phyloP scores from a whole-genome alignment of 2,113 vertebrate species.

The Perca schrenkii region DNA sequence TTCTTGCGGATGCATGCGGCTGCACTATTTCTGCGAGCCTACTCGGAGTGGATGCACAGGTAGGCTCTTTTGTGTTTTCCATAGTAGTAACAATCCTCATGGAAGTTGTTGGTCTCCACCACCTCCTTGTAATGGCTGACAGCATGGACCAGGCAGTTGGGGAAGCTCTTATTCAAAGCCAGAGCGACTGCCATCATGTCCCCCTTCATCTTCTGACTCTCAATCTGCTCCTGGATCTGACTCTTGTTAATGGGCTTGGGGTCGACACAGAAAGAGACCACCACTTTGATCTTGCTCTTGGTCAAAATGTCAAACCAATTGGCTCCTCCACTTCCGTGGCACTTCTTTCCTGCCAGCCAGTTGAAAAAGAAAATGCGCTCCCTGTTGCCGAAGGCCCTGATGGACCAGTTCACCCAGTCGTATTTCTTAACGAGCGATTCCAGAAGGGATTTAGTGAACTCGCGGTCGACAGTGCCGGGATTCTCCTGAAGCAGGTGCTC shows the following conservation, averaged over 20 bases:
- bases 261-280: constrained; percentile 81
- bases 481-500: constrained; percentile 72
- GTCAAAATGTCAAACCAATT: constrained; percentile 85
- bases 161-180: constrained; percentile 72
- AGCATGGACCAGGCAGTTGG: constrained; percentile 83
- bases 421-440: constrained; percentile 81
- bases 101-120: constrained; percentile 85
- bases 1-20: not conserved
- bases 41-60: constrained; percentile 83
- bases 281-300: constrained; percentile 81
- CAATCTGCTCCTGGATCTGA: constrained; percentile 80
- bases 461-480: constrained; percentile 50
- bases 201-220: constrained; percentile 78
- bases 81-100: constrained; percentile 82
- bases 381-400: constrained; percentile 77
- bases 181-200: constrained; percentile 83
- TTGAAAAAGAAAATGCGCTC: constrained; percentile 84
- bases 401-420: constrained; percentile 86
- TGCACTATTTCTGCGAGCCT: constrained; percentile 21
- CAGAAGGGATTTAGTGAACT: constrained; percentile 77
- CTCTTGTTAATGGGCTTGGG: constrained; percentile 82
- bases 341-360: constrained; percentile 86
- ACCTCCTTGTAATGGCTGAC: constrained; percentile 85
- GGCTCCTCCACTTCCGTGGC: constrained; percentile 79
- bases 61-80: constrained; percentile 80